Evolutionary conservation across 2,888 invertebrate genomes (phyloP), one percentile per base, ranked within the genome.

Genomic region (Sarcophaga carnaria): DNA sequence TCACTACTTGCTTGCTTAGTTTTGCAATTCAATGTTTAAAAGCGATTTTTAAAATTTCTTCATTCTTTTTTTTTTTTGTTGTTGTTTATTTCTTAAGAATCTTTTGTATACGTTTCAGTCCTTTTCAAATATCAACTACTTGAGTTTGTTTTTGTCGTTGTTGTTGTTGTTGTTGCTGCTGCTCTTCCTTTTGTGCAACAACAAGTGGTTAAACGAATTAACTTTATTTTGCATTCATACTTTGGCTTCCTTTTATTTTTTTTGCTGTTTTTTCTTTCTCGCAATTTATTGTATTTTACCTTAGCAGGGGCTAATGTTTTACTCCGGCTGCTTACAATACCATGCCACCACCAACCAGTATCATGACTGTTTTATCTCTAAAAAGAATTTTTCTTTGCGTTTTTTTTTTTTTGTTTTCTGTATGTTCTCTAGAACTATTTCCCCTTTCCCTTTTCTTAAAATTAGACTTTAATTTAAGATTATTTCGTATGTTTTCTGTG

Each of bases 181-280:
- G 54, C 17, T 64, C 27, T 25, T 64, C 25, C 64, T 25, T 80
- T 47, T 70, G 45, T 72, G 45, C n/a, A 54, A 62, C 84, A 85
- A 77, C 76, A 85, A 85, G 84, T 85, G 84, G 80, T 85, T 80
- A 76, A 84, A 85, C 66, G 84, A 85, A 85, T 85, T 80, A 80
- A 80, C 80, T 72, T 76, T 71, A 80, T 66, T 85, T 80, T 80
- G 84, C 71, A 85, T 85, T 80, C 62, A 66, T 71, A 67, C 17
- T 45, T 62, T 22, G 76, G 82, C 71, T 47, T 37, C 37, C 37
- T 37, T 37, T 54, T 54, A 0, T 54, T 3, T 4, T 14, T 54
- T 54, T 54, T 49, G 14, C 49, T 14, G 37, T 6, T 37, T 37
- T 37, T 37, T 8, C 37, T 37, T 37, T 37, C 37, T 37, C 37